Conservation (phyloP, 2,888 invertebrate species). For the Mactromeris polynyma region DNA sequence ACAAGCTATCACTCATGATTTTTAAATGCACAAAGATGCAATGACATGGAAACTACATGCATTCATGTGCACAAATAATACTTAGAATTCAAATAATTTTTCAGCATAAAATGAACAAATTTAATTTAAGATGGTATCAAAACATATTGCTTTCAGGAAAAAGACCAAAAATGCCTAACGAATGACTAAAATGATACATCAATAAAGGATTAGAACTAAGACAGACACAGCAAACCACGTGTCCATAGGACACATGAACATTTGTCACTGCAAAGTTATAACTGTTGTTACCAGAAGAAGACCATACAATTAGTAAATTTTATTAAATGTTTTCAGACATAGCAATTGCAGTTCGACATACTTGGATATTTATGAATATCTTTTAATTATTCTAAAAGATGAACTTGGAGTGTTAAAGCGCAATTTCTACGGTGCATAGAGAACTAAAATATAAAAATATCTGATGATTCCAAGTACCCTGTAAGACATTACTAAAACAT, state of each 20-base stretch:
- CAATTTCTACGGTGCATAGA: background rate
- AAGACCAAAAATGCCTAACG: background rate
- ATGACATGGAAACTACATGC: too few relatives aligned
- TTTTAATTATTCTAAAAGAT: background rate
- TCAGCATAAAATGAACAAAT: too few relatives aligned
- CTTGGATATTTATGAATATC: background rate
- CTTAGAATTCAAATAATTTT: too few relatives aligned
- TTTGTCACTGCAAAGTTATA: background rate
- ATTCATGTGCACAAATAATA: too few relatives aligned
- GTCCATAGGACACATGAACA: background rate
- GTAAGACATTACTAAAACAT: background rate
- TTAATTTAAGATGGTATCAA: background rate
- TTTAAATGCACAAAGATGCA: too few relatives aligned
- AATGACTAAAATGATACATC: background rate
- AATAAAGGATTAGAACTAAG: background rate
- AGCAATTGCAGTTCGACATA: too few relatives aligned
- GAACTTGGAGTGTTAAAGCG: background rate
- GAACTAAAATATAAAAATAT: background rate
- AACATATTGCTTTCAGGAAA: conserved; percentile 7
- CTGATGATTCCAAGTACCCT: background rate
- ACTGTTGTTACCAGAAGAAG: background rate
- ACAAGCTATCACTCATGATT: too few relatives aligned
- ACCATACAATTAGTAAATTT: background rate
- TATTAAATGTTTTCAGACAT: too few relatives aligned
- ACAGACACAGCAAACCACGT: background rate